Conservation (phyloP, 2,797 vertebrate species). For the Gymnothorax reevesii region DNA sequence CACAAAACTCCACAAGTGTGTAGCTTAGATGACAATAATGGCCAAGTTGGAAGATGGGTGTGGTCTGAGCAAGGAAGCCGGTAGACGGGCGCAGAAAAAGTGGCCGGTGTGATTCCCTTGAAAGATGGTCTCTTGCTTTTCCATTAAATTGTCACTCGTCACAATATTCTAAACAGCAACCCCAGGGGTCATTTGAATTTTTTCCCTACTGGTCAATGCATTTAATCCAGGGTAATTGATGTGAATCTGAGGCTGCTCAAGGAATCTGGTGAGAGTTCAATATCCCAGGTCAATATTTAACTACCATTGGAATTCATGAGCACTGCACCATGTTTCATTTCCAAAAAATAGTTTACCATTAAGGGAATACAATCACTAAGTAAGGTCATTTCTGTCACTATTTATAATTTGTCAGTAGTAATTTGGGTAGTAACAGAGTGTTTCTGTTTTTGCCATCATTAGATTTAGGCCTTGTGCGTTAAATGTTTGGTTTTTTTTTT, state of each 20-base stretch:
- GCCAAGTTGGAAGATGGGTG: too few relatives aligned
- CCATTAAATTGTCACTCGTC: too few relatives aligned
- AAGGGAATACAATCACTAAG: neutral
- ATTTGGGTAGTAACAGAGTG: neutral
- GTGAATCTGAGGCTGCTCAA: conserved; percentile 35
- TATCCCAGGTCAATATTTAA: neutral
- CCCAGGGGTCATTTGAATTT: conserved; percentile 51
- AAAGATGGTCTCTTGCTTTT: too few relatives aligned
- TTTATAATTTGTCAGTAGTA: neutral
- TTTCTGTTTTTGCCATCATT: neutral
- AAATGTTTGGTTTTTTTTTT: neutral
- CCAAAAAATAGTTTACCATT: neutral
- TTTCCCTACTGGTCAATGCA: conserved; percentile 68
- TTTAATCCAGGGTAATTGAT: conserved; percentile 63
- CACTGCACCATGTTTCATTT: neutral
- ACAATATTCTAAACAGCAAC: conserved; percentile 51
- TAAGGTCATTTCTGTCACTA: neutral
- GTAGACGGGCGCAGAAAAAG: too few relatives aligned
- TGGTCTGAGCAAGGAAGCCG: too few relatives aligned
- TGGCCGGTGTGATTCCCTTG: too few relatives aligned
- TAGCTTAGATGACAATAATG: too few relatives aligned
- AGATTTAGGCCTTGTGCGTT: neutral
- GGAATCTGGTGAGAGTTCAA: conserved; percentile 14
- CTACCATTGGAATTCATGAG: neutral
- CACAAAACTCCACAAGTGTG: too few relatives aligned